Percentiles rank a stretch among this genome's conserved stretches.
phyloP scores from a whole-genome alignment of 2,888 invertebrate genomes.

The Metalampra italica region DNA sequence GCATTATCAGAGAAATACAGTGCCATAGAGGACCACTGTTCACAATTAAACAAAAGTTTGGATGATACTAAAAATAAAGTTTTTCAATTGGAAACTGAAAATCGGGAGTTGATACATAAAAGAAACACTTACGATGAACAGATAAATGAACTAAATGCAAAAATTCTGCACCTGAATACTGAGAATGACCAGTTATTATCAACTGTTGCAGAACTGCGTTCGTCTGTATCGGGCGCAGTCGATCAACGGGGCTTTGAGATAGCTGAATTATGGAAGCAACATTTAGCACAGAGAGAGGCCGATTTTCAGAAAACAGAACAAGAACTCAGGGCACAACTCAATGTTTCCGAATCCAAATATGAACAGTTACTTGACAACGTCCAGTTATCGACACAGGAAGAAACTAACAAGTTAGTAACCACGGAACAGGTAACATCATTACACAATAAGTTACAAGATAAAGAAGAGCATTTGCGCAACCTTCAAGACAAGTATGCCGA shows the following conservation, averaged over 20 bases:
- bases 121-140: conserved; percentile 32
- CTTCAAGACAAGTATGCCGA: conserved; percentile 65
- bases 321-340: conserved; percentile 71
- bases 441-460: conserved; percentile 65
- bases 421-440: conserved; percentile 60
- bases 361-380: conserved; percentile 65
- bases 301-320: conserved; percentile 78
- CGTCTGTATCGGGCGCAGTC: conserved; percentile 72
- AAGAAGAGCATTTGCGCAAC: conserved; percentile 58
- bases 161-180: conserved; percentile 53
- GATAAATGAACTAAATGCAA: conserved; percentile 48
- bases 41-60: conserved; percentile 38
- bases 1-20: conserved; percentile 35
- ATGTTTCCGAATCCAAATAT: conserved; percentile 66
- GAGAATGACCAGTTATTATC: conserved; percentile 68
- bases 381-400: conserved; percentile 67
- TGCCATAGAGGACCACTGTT: conserved; percentile 43
- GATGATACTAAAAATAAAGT: conserved; percentile 62
- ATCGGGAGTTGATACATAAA: conserved; percentile 31
- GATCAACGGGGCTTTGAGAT: conserved; percentile 84
- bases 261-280: conserved; percentile 84
- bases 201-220: conserved; percentile 64
- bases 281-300: conserved; percentile 80
- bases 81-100: conserved; percentile 40
- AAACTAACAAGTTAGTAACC: conserved; percentile 60